These are phyloP conservation scores for Acanthacorydalis orientalis DNA, from an alignment of 2,888 invertebrate genomes.

Conservation along the genomic window DNA sequence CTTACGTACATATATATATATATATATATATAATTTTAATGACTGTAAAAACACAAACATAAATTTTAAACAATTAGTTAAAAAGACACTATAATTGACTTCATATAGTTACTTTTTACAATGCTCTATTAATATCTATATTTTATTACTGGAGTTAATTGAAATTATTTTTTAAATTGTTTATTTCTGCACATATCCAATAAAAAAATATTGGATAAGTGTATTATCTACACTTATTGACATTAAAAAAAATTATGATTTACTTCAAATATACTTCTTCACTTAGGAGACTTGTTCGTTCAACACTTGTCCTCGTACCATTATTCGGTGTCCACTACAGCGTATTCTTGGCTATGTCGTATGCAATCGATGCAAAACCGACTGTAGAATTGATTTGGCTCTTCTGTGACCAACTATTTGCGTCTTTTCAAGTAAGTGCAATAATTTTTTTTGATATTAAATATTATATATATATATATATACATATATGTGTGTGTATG, in stretches of 20 bases:
- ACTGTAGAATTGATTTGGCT: conserved; percentile 39
- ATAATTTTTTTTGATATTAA: not conserved
- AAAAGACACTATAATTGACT: too few species aligned
- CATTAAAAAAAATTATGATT: not conserved
- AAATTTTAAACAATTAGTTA: too few species aligned
- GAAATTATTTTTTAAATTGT: too few species aligned
- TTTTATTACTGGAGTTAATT: too few species aligned
- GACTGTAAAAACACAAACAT: too few species aligned
- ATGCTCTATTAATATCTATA: too few species aligned
- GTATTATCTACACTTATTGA: not conserved
- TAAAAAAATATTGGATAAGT: not conserved
- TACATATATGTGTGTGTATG: too few species aligned
- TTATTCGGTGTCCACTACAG: conserved; percentile 48
- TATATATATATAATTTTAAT: too few species aligned
- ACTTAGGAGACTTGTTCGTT: conserved; percentile 39
- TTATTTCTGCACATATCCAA: too few species aligned
- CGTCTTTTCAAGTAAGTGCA: conserved; percentile 42
- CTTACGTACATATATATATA: too few species aligned
- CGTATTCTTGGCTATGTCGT: conserved; percentile 35
- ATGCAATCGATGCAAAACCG: conserved; percentile 24
- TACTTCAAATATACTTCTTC: not conserved
- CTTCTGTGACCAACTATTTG: conserved; percentile 46
- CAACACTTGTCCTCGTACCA: conserved; percentile 46
- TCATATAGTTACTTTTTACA: too few species aligned
- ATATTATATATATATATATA: not conserved